Percentiles rank a stretch among this genome's conserved stretches.
These are phyloP conservation scores for Sarcophaga variegata DNA, from an alignment of 2,888 invertebrate species.

Conservation along the genomic window DNA sequence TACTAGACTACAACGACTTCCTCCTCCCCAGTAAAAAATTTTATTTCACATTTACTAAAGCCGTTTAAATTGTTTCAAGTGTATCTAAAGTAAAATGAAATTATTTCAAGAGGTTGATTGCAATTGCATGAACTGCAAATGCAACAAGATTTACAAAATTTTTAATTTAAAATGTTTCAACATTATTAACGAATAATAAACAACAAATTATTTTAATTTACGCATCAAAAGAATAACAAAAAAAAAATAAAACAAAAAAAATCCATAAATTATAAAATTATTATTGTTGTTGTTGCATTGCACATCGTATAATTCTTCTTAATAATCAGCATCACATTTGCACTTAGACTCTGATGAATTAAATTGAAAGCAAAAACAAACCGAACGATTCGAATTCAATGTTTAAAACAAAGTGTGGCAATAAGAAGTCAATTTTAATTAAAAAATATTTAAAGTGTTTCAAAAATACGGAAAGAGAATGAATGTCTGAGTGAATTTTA, in stretches of 20 bases:
- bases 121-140: not conserved
- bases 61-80: not conserved
- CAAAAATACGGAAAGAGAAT: constrained; percentile 7
- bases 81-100: not conserved
- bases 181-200: not conserved
- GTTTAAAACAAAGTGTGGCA: constrained; percentile 55
- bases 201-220: not conserved
- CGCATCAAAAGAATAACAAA: not conserved
- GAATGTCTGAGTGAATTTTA: constrained; percentile 15
- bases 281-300: too few relatives aligned
- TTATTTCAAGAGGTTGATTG: not conserved
- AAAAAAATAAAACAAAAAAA: not conserved
- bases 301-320: too few relatives aligned
- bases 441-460: constrained; percentile 25
- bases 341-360: too few relatives aligned
- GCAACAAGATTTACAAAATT: not conserved
- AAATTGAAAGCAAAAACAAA: not conserved
- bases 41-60: not conserved
- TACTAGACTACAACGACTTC: too few relatives aligned
- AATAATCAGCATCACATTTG: too few relatives aligned
- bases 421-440: constrained; percentile 52
- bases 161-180: not conserved
- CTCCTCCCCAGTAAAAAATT: too few relatives aligned
- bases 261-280: not conserved
- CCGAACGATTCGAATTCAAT: not conserved